Base-by-base conservation (phyloP, 1,140 invertebrate genomes). In the Mactra quadrangularis region DNA sequence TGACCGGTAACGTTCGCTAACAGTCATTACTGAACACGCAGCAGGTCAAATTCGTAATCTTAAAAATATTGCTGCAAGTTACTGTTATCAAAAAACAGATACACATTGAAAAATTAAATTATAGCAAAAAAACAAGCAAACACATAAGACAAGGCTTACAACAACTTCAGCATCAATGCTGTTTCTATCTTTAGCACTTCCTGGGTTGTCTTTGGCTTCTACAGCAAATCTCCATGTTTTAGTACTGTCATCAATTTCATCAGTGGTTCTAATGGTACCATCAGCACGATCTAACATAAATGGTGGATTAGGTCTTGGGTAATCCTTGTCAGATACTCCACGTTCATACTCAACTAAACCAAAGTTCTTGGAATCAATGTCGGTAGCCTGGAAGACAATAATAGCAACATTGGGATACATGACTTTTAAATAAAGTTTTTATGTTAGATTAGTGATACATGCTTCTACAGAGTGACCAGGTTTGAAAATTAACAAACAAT, bases 111-210 rank as follows among this genome's bases (percentile, higher is more conserved):
- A 47, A 7, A 47, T 9, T 7, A 47, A 47, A 9, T 47, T 47
- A 47, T 17, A 47, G 7, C 41, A n/a, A 35, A 7, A n/a, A n/a
- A n/a, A n/a, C n/a, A n/a, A n/a, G n/a, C n/a, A n/a, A n/a, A n/a
- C n/a, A n/a, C n/a, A n/a, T n/a, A n/a, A n/a, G n/a, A n/a, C n/a
- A n/a, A n/a, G n/a, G 50, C 79, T 60, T 45, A 82, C 79, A 35
- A 82, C 59, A 74, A 82, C 70, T 82, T 82, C 79, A 53, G 55
- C 79, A 64, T 74, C 52, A 41, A 74, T 75, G 6, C 41, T 82
- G 33, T 82, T 66, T 22, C 66, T 68, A n/a, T 64, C 60, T 9
- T 9, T 53, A 31, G 59, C 41, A n/a, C 55, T 22, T 52, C 71
- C 71, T 31, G 70, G 70, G 19, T 82, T 82, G 60, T 82, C 79